Percentiles rank a stretch among this genome's conserved stretches.
Conservation (phyloP, 92 coral and sea anemone species). For the Phenganax marumi region DNA sequence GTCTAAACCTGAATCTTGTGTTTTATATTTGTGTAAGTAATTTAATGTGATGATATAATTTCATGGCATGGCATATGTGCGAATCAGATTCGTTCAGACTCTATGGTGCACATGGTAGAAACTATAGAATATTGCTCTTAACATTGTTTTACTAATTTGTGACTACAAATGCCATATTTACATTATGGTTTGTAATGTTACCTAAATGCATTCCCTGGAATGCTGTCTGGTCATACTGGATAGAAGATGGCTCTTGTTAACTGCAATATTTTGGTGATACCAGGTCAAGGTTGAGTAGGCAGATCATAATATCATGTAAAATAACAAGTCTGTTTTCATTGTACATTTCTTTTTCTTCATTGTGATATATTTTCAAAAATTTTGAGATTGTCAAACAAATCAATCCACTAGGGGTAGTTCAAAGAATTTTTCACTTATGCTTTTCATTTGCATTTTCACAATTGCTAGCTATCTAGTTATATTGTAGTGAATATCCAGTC, state of each 20-base stretch:
- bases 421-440: too few species aligned
- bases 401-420: too few species aligned
- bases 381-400: background rate
- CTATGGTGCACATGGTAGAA: background rate
- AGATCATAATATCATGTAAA: background rate
- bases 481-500: background rate
- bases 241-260: background rate
- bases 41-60: too few species aligned
- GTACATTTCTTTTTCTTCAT: background rate
- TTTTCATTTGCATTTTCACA: background rate
- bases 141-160: too few species aligned
- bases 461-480: background rate
- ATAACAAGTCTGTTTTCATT: too few species aligned
- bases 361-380: background rate
- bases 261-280: background rate
- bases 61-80: background rate
- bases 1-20: background rate
- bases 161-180: too few species aligned
- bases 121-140: background rate
- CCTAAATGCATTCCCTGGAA: background rate
- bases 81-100: background rate
- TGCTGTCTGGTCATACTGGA: constrained; percentile 6
- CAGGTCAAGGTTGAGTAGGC: constrained; percentile 10
- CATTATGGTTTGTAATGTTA: too few species aligned
- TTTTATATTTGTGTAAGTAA: too few species aligned